Conservation (phyloP, 2,888 invertebrate genomes). For the Drymonia ruficornis region DNA sequence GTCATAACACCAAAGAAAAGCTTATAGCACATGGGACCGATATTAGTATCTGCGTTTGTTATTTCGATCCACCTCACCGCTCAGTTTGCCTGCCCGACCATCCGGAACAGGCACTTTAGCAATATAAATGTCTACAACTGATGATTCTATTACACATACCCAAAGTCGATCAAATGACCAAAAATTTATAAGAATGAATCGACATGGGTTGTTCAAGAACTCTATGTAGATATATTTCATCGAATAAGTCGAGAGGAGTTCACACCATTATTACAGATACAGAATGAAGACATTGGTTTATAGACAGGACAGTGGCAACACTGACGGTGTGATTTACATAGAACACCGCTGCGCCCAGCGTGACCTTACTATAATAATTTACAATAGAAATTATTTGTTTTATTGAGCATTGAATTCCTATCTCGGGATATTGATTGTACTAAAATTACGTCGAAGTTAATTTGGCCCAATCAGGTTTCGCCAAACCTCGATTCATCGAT, state of each 20-base stretch:
- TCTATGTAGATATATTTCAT: slow-evolving; percentile 23
- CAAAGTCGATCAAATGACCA: slow-evolving; percentile 7
- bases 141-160: no score
- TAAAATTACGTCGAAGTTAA: no score
- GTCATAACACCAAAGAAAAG: no score
- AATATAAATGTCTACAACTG: neutral
- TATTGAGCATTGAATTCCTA: slow-evolving; percentile 27
- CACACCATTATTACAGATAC: slow-evolving; percentile 28
- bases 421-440: neutral
- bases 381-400: slow-evolving; percentile 41
- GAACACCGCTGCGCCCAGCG: slow-evolving; percentile 62
- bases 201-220: slow-evolving; percentile 13
- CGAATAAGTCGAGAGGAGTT: slow-evolving; percentile 13
- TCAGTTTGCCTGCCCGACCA: no score
- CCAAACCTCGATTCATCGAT: no score
- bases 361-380: slow-evolving; percentile 49
- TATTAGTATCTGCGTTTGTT: no score
- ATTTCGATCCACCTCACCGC: no score
- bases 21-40: no score
- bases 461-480: no score
- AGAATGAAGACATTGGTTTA: slow-evolving; percentile 38
- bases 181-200: slow-evolving; percentile 8
- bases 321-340: slow-evolving; percentile 47
- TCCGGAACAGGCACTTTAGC: no score
- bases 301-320: slow-evolving; percentile 45